phyloP scores from a whole-genome alignment of 2,113 vertebrate genomes.

The Zosterops lateralis region DNA sequence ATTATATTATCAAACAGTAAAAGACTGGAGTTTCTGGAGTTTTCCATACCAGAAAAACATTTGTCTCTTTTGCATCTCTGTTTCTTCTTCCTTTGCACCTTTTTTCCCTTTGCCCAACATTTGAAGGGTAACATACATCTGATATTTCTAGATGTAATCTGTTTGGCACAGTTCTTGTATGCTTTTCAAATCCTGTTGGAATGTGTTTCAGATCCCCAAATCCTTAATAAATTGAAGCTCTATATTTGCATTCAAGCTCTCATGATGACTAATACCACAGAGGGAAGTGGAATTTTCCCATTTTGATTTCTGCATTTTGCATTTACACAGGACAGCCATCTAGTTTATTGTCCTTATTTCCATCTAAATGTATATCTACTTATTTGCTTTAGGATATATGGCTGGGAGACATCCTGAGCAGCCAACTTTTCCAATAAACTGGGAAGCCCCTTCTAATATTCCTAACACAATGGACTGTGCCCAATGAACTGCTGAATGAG shows the following conservation, averaged over 20 bases:
- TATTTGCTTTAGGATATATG: neutral
- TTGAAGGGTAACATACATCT: conserved; percentile 18
- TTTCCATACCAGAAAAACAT: conserved; percentile 30
- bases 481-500: neutral
- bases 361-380: neutral
- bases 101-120: neutral
- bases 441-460: neutral
- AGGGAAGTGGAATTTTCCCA: conserved; percentile 52
- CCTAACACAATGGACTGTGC: neutral
- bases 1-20: conserved; percentile 62
- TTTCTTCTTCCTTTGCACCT: neutral
- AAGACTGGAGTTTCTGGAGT: conserved; percentile 46
- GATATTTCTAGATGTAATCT: conserved; percentile 15
- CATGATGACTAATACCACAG: conserved; percentile 31
- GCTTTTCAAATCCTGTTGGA: conserved; percentile 52
- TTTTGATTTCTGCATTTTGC: conserved; percentile 29
- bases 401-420: neutral
- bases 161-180: neutral
- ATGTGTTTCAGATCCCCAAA: conserved; percentile 51
- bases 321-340: neutral
- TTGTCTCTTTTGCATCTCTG: neutral
- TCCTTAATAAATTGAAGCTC: conserved; percentile 62
- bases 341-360: neutral
- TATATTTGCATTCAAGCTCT: conserved; percentile 35
- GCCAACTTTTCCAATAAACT: neutral